These are phyloP conservation scores for Tyto alba DNA, from an alignment of 2,113 vertebrate genomes.

Conservation along the genomic window DNA sequence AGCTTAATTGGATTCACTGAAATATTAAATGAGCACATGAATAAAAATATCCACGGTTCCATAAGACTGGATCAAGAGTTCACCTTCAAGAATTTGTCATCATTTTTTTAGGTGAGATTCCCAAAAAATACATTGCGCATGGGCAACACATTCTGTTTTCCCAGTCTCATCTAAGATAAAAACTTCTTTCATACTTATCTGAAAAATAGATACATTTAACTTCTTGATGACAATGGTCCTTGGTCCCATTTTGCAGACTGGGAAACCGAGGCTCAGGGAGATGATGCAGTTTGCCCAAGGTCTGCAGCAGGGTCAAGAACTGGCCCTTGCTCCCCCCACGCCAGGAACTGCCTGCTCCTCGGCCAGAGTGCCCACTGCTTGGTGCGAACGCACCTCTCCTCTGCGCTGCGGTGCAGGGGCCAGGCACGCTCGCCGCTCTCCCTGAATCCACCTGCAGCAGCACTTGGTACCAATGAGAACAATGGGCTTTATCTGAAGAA, in stretches of 20 bases:
- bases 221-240: neutral
- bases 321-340: neutral
- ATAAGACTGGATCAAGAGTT: neutral
- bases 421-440: neutral
- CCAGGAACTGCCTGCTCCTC: neutral
- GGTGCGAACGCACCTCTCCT: fast-evolving
- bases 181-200: neutral
- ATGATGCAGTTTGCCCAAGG: neutral
- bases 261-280: neutral
- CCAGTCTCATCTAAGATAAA: neutral
- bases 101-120: neutral
- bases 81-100: neutral
- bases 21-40: neutral
- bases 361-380: fast-evolving
- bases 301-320: neutral
- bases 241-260: neutral
- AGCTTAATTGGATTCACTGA: neutral
- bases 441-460: neutral
- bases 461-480: fast-evolving
- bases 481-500: neutral
- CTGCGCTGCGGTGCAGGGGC: neutral
- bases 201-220: neutral
- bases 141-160: neutral
- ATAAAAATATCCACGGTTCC: neutral
- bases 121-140: neutral